phyloP scores from a whole-genome alignment of 2,113 vertebrate species.

The Hyperoodon ampullatus region DNA sequence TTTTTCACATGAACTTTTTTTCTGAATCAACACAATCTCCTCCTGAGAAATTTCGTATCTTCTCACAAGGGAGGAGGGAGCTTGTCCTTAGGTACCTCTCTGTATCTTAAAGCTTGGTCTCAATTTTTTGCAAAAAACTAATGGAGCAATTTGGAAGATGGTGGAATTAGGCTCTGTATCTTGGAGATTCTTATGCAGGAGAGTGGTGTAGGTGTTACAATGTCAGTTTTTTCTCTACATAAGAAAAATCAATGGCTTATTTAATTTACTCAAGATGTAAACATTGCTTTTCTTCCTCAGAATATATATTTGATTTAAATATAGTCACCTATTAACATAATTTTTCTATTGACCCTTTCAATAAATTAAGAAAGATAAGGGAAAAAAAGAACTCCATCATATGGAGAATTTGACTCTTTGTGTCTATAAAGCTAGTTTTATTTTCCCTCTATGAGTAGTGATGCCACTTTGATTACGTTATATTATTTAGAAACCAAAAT shows the following conservation, averaged over 20 bases:
- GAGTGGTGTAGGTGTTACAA: not conserved
- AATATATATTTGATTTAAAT: not conserved
- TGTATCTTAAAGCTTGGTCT: not conserved
- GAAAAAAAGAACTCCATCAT: not conserved
- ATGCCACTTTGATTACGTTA: not conserved
- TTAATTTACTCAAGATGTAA: constrained; percentile 21
- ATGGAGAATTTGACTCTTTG: not conserved
- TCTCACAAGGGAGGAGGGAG: not conserved
- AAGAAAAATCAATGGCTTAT: not conserved
- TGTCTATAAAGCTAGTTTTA: not conserved
- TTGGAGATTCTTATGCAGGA: not conserved
- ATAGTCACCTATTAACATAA: not conserved
- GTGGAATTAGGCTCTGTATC: not conserved
- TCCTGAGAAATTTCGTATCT: not conserved
- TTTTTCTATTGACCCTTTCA: not conserved
- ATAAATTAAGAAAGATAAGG: not conserved
- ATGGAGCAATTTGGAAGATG: not conserved
- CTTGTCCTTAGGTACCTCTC: not conserved
- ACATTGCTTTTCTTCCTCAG: not conserved
- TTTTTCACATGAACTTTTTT: not conserved
- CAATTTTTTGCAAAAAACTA: not conserved
- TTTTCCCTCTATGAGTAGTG: not conserved
- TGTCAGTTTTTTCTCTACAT: not conserved
- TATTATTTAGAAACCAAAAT: not conserved
- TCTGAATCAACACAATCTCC: not conserved